Base-by-base conservation (phyloP, 2,888 invertebrate species). In the Nomada ferruginata region DNA sequence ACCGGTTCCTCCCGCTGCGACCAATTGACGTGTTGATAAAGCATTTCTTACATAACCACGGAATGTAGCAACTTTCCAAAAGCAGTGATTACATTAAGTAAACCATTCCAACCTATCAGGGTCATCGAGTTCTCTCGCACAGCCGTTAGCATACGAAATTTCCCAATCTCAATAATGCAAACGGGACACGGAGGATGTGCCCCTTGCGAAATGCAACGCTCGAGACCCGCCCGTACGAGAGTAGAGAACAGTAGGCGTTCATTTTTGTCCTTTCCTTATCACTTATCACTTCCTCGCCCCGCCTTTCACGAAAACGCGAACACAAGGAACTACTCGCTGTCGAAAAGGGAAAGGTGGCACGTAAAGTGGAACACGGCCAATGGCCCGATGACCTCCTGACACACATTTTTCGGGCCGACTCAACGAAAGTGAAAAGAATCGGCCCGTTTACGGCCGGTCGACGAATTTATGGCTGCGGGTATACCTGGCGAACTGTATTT, bases 361-460 rank as follows among this genome's bases (percentile, higher is more conserved):
- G 75, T 90, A 92, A 93, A 92, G 93, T 93, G 90, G 93, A 92
- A 93, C 93, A 91, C 90, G 93, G 92, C 92, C 92, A 92, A 89
- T 91, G 92, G 91, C 93, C 92, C 89, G 91, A 86, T 93, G 93
- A 91, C 93, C 92, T 89, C 90, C 76, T 93, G 93, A 92, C 93
- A 91, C 85, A 92, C 90, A 92, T 93, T 93, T 92, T 89, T 87
- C 89, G 84, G 84, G 0, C 89, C 87, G 87, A 87, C 89, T 89
- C 90, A 92, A 93, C 90, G 93, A 93, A 93, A 93, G 93, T 93
- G 93, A 93, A 93, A 93, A 88, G 90, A 89, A 89, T 85, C 85
- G 86, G 71, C 79, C 83, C 44, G 87, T 90, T 89, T 85, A 85
- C 78, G 82, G 70, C 69, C 75, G 59, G 55, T 13, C 36, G n/a